Evolutionary conservation across 2,113 vertebrate species (phyloP).

Genomic region (Oreochromis aureus): DNA sequence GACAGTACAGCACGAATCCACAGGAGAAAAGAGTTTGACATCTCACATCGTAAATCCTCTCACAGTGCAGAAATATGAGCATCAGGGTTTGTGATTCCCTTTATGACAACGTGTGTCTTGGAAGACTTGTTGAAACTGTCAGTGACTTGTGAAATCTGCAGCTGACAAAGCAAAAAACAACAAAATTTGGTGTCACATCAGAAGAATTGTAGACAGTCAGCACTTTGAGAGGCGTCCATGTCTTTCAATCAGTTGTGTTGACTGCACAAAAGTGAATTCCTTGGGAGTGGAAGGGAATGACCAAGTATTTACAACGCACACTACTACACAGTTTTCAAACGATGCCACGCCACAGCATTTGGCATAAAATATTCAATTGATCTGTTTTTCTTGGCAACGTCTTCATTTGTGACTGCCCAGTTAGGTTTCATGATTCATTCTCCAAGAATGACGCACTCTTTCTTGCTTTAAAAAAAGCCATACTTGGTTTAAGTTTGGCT

Average conservation of each 20-base stretch:
- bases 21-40: neutral
- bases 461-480: neutral
- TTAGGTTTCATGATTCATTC: neutral
- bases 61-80: neutral
- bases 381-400: neutral
- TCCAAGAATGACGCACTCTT: neutral
- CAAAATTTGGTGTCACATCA: neutral
- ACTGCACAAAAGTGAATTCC: neutral
- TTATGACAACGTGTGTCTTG: neutral
- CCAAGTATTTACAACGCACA: neutral
- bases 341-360: neutral
- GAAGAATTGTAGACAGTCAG: neutral
- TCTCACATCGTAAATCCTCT: neutral
- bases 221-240: neutral
- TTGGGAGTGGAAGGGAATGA: neutral
- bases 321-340: neutral
- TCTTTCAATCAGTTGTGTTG: neutral
- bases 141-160: neutral
- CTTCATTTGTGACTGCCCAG: neutral
- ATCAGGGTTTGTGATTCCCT: neutral
- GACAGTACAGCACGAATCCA: neutral
- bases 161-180: neutral
- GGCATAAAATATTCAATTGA: neutral
- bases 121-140: neutral
- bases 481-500: neutral